These are phyloP conservation scores for Campoletis sonorensis DNA, from an alignment of 1,140 invertebrate species.

Conservation along the genomic window DNA sequence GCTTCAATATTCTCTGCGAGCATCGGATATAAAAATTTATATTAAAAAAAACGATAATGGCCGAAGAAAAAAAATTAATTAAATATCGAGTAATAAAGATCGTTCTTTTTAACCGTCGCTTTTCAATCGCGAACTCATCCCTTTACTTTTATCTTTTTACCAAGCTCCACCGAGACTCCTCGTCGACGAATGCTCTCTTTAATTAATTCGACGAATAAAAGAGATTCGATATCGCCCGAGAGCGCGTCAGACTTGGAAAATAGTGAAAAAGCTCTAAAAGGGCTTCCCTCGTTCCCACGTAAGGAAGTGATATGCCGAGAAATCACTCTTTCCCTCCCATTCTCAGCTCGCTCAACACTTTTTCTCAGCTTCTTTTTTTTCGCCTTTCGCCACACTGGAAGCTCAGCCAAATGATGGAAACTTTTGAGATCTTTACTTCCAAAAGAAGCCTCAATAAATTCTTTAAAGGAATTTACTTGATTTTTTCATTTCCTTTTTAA, in stretches of 20 bases:
- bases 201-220: constrained; percentile 4
- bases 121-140: not conserved
- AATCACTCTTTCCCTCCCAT: no score
- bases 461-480: no score
- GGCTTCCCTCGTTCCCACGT: not conserved
- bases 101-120: not conserved
- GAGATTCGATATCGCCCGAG: not conserved
- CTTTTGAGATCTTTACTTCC: no score
- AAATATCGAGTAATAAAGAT: not conserved
- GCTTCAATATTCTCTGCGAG: not conserved
- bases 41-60: no score
- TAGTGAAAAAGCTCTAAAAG: not conserved
- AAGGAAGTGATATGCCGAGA: not conserved
- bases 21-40: not conserved
- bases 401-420: no score
- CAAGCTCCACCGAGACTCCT: not conserved
- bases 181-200: not conserved
- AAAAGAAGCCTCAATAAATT: no score
- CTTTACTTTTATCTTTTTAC: not conserved
- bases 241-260: not conserved
- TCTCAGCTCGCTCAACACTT: no score
- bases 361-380: not conserved
- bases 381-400: not conserved
- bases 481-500: no score
- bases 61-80: no score